A percentile compares a stretch with the other conserved stretches of the same genome.
These are phyloP conservation scores for Cyclopterus lumpus DNA, from an alignment of 2,797 vertebrate genomes.

Conservation along the genomic window DNA sequence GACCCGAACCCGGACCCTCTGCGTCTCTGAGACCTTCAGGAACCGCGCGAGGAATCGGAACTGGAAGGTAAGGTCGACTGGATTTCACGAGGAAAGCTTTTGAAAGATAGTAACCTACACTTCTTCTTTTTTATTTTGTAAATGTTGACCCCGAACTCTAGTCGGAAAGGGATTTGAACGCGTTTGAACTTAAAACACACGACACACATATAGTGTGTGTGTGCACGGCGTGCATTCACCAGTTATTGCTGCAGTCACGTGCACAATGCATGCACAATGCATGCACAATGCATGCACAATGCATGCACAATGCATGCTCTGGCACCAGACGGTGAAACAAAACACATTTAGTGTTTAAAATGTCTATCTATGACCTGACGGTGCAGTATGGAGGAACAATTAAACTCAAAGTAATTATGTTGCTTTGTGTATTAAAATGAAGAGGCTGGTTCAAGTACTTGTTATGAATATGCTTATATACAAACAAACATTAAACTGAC, in stretches of 20 bases:
- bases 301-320: not conserved
- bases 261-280: too few relatives aligned
- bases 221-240: not conserved
- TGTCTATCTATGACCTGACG: not conserved
- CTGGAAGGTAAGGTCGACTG: constrained; percentile 45
- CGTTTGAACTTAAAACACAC: not conserved
- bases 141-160: not conserved
- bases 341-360: not conserved
- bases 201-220: accelerated
- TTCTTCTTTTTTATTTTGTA: not conserved
- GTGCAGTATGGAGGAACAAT: not conserved
- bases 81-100: not conserved
- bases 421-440: not conserved
- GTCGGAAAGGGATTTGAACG: not conserved
- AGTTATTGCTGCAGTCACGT: not conserved
- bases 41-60: not conserved
- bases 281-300: too few relatives aligned
- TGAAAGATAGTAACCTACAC: not conserved
- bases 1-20: not conserved
- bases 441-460: not conserved
- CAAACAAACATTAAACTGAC: not conserved
- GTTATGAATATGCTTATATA: not conserved
- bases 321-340: too few relatives aligned
- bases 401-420: not conserved
- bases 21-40: not conserved